These are phyloP conservation scores for Cordilura impudica DNA, from an alignment of 2,888 invertebrate genomes.

Conservation along the genomic window DNA sequence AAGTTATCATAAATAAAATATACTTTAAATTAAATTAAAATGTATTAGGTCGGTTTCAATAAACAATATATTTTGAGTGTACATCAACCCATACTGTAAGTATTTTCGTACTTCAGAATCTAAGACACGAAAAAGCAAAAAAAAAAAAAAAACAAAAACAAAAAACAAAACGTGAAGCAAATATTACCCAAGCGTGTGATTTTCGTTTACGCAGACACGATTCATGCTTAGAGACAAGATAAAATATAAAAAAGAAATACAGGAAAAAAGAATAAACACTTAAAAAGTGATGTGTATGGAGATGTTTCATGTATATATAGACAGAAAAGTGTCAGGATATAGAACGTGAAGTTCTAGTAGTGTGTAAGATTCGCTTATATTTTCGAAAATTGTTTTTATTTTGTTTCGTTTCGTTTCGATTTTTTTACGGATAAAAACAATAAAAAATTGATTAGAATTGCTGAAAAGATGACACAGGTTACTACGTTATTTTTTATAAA, in stretches of 20 bases:
- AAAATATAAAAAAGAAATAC: not conserved
- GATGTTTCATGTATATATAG: not conserved
- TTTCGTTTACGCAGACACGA: slow-evolving; percentile 49
- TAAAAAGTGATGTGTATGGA: not conserved
- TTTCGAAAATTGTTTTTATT: not conserved
- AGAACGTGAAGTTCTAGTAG: slow-evolving; percentile 10
- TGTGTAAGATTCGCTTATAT: not conserved
- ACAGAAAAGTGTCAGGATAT: not conserved
- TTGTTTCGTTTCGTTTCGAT: not conserved
- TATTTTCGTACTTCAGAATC: not conserved
- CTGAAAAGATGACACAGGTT: slow-evolving; percentile 61
- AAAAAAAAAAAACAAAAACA: slow-evolving; percentile 8
- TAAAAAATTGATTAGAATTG: slow-evolving; percentile 77
- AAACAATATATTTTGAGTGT: too few species aligned
- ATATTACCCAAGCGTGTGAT: slow-evolving; percentile 61
- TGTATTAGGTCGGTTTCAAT: too few species aligned
- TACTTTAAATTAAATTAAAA: too few species aligned
- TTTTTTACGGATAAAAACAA: slow-evolving; percentile 64
- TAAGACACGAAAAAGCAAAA: not conserved
- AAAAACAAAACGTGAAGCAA: slow-evolving; percentile 43
- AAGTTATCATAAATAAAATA: too few species aligned
- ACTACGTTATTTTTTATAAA: not conserved
- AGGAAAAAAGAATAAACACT: slow-evolving; percentile 9
- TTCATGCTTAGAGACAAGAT: slow-evolving; percentile 11
- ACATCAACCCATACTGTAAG: not conserved